Base-by-base conservation (phyloP, 1,140 invertebrate genomes). In the Meteorus sp. region DNA sequence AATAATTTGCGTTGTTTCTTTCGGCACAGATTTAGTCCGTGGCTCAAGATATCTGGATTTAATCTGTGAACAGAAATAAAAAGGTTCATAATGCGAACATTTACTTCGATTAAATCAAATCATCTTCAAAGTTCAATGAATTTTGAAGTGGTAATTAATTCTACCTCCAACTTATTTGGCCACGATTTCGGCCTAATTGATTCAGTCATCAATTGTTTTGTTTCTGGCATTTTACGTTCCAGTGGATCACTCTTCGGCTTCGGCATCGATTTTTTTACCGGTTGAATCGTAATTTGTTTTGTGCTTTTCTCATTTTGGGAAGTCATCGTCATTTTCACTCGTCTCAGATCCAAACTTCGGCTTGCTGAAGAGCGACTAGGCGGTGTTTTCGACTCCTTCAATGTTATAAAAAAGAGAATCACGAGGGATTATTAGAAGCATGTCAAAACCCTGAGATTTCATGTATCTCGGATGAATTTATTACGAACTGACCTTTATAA, bases 1-100 rank as follows among this genome's bases (percentile, higher is more conserved):
- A 62, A 63, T 72, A 67, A 29, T 61, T 64, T 57, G 61, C 0
- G 29, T 6, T 20, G 61, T 62, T 22, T 71, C 73, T 59, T 79
- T 77, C 9, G 73, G 58, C 8, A 69, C 58, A 23, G 70, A 65
- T 45, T 78, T 77, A 22, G 72, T 75, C 37, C 78, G 75, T 31
- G 79, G 85, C 62, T 83, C 85, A 37, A 86, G 63, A 56, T 85
- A 85, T 13, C 84, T 77, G 1, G 84, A 82, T 53, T 84, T 84
- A 9, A 85, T 80, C 77, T 78, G 25, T 29, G 9, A 9, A 4
- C 4, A 29, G 9, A 29, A 29, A 29, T 5, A 29, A 29, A 59
- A 55, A 60, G 41, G 48, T 45, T 53, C 23, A 1, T 56, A 50
- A 19, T 23, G 23, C 11, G 19, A 45, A 9, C 4, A 1, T 22